These are phyloP conservation scores for Hippocampus mohnikei DNA, from an alignment of 2,113 vertebrate species.

Conservation along the genomic window DNA sequence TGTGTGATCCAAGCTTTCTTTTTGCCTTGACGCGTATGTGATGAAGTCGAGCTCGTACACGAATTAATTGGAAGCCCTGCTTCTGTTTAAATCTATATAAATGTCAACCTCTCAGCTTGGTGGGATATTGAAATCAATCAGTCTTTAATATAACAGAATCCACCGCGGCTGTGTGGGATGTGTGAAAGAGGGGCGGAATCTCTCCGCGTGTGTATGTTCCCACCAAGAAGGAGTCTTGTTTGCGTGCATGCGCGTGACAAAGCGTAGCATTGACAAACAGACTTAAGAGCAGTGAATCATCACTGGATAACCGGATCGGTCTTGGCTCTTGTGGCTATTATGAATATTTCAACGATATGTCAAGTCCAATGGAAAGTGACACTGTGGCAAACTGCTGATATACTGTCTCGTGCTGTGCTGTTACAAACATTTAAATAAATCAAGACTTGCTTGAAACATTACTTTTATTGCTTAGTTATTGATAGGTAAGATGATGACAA, in stretches of 20 bases:
- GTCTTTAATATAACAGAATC: conserved; percentile 50
- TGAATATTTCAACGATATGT: conserved; percentile 22
- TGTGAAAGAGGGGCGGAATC: conserved; percentile 32
- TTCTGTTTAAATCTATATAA: conserved; percentile 63
- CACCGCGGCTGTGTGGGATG: conserved; percentile 24
- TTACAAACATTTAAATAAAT: neutral
- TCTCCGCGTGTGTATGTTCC: neutral
- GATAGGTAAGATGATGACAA: neutral
- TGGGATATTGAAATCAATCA: conserved; percentile 65
- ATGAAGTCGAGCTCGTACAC: conserved; percentile 44
- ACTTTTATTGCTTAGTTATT: neutral
- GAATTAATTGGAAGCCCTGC: conserved; percentile 61
- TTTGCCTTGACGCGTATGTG: conserved; percentile 47
- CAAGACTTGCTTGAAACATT: neutral
- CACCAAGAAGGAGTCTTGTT: conserved; percentile 8
- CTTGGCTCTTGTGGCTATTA: conserved; percentile 35
- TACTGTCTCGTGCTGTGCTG: neutral
- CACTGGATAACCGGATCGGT: conserved; percentile 40
- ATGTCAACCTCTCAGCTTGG: conserved; percentile 59
- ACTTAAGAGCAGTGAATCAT: conserved; percentile 29
- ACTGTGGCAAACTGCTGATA: conserved; percentile 9
- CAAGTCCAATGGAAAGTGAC: conserved; percentile 21
- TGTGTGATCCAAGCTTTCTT: conserved; percentile 59
- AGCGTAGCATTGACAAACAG: conserved; percentile 24
- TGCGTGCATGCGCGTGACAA: conserved; percentile 25